Evolutionary conservation across 2,113 vertebrate species (phyloP).

Genomic region (Taurulus bubalis): DNA sequence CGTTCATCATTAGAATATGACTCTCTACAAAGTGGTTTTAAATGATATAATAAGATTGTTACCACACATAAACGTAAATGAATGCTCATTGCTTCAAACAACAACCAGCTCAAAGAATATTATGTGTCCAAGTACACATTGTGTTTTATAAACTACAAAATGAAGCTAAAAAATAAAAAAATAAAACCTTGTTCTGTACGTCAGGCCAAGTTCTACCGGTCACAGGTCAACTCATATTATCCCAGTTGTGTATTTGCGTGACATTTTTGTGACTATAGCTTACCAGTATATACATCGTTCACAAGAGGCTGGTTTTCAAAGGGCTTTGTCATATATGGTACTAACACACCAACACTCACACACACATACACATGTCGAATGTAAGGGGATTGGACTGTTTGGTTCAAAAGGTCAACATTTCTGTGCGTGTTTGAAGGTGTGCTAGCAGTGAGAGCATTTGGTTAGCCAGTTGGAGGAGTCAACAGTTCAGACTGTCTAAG

Average conservation of each 20-base stretch:
- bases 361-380: background rate
- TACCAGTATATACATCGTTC: background rate
- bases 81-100: background rate
- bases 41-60: background rate
- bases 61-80: background rate
- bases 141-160: background rate
- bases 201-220: background rate
- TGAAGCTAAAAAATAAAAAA: background rate
- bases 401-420: conserved; percentile 29
- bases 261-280: background rate
- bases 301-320: background rate
- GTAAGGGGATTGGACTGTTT: conserved; percentile 25
- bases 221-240: background rate
- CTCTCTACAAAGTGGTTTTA: background rate
- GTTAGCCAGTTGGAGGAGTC: conserved; percentile 40
- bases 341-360: conserved; percentile 2
- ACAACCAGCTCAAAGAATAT: background rate
- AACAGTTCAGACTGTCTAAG: conserved; percentile 54
- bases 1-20: background rate
- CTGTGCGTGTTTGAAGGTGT: background rate
- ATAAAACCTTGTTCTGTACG: background rate
- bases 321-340: background rate
- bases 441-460: conserved; percentile 23
- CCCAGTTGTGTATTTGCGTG: background rate
- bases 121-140: background rate